Percentiles rank a stretch among this genome's conserved stretches.
Evolutionary conservation across 2,113 vertebrate species (phyloP).

Genomic region (Tiliqua scincoides): DNA sequence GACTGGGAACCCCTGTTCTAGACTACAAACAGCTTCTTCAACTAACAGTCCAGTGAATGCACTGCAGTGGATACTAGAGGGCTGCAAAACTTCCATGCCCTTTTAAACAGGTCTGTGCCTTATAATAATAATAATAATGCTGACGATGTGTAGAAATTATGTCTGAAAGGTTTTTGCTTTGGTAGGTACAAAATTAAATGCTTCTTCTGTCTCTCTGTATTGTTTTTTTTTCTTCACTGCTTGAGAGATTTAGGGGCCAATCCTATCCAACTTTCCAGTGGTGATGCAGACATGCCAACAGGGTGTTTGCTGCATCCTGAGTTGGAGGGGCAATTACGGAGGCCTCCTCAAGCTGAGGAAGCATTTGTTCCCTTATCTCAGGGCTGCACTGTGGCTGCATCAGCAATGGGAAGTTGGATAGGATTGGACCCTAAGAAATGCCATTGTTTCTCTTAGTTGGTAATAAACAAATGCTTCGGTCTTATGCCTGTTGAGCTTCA

Average conservation of each 20-base stretch:
- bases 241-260: neutral
- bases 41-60: neutral
- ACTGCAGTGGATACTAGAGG: neutral
- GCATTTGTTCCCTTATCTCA: too few species aligned
- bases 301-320: too few species aligned
- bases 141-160: too few species aligned
- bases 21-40: neutral
- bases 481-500: neutral
- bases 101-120: slow-evolving; percentile 10
- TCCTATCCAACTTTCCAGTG: too few species aligned
- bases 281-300: too few species aligned
- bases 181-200: neutral
- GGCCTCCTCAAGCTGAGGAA: too few species aligned
- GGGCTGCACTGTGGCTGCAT: too few species aligned
- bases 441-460: neutral
- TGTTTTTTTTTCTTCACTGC: neutral
- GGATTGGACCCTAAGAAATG: neutral
- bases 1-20: too few species aligned
- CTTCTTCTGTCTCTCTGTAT: neutral
- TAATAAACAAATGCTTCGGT: neutral
- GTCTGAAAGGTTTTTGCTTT: neutral
- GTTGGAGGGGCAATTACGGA: too few species aligned
- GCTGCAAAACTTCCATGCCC: neutral
- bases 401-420: too few species aligned
- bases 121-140: too few species aligned